Evolutionary conservation across 2,113 vertebrate genomes (phyloP), one percentile per base, ranked within the genome.

Genomic region (Kobus ellipsiprymnus): DNA sequence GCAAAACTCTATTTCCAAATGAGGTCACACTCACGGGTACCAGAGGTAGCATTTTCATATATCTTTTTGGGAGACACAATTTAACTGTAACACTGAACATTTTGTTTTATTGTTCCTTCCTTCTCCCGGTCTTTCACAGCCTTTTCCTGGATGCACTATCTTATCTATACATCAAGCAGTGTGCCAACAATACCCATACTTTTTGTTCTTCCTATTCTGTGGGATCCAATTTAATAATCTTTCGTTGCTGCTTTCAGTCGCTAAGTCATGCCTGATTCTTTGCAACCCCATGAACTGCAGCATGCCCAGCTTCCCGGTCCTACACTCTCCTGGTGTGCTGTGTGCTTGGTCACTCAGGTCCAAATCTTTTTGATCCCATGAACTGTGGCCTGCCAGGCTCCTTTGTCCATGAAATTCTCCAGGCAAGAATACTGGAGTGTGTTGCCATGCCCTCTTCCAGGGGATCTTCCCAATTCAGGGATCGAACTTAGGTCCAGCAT

Each of bases 221-320:
- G 23, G 30, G 3, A 10, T 71, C 4, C 4, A 29, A 13, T 23
- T n/a, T 40, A 40, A 12, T 74, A 40, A 40, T 12, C 64, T 19
- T 67, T 36, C 40, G n/a, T 40, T 3, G 2, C 21, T 71, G n/a
- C 21, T 40, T 19, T 40, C 5, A 40, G 71, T 44, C 1, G 0
- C 19, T 74, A 25, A 40, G 36, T 74, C 21, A 13, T 25, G 71
- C 7, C 36, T 0, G 3, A 25, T 13, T 74, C 36, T 44, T 36
- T 74, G 71, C 36, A 44, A 25, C 71, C 6, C 36, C 1, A 25
- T 25, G 5, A 25, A 74, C 21, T 12, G 36, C 71, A 74, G 21
- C 36, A n/a, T 4, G 6, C 36, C 71, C 25, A 40, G 71, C 21
- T 25, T 74, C 36, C 21, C 71, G 44, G 64, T 74, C 36, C n/a